Evolutionary conservation across 2,888 invertebrate species (phyloP), one percentile per base, ranked within the genome.

Genomic region (Loripinus fragilis): DNA sequence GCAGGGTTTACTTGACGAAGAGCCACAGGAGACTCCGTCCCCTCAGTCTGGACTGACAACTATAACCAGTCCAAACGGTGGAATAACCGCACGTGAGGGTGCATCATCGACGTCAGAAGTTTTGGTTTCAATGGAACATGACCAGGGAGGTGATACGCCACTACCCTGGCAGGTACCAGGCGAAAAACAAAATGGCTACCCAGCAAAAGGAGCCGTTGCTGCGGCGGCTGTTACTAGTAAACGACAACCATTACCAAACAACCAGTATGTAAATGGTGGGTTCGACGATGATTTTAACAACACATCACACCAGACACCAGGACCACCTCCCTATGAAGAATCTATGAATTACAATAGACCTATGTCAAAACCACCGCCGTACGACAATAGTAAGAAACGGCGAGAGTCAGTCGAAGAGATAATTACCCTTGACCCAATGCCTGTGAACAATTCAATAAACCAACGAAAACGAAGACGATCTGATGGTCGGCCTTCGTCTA

Each of bases 141-240:
- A 81, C 20, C 64, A 72, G 17, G 73, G 70, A 0, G 71, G 67
- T 0, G 48, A 38, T 2, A 84, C 87, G 7, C 83, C 86, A 0
- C 48, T 87, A 35, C 87, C 87, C 0, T 87, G 87, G 86, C 83
- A 83, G 23, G 81, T 87, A 8, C 85, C 86, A 0, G 87, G 79
- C 15, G 85, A 81, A 17, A 75, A 55, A 28, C 71, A 80, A 38
- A 28, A 60, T 20, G 60, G 28, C 3, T 33, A 30, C 10, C 60
- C 67, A 33, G 38, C 72, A 5, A 76, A 73, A 33, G 48, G 65
- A 15, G 52, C 52, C 15, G 71, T 71, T 25, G 20, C 50, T 0
- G 68, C 65, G 10, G 70, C 65, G 10, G 64, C 48, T n/a, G 1
- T 48, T 7, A 10, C 35, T 20, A 38, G 33, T 25, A 28, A 67